Conservation (phyloP, 2,797 vertebrate genomes). For the Myotis daubentonii region DNA sequence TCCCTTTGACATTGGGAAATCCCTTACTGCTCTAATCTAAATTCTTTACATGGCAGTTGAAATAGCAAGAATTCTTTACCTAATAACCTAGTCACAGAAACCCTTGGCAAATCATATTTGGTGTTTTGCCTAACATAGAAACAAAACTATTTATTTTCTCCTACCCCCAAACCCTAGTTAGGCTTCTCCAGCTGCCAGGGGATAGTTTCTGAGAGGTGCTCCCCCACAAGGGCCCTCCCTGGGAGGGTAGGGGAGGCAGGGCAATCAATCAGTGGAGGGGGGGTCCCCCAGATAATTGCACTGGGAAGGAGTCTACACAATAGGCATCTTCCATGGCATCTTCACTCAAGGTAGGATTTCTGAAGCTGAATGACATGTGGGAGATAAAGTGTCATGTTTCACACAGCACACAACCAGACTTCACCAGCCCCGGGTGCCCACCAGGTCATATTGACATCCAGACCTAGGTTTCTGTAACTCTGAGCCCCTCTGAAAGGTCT, state of each 20-base stretch:
- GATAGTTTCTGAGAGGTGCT: background rate
- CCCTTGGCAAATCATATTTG: background rate
- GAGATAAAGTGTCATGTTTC: background rate
- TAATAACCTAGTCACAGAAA: background rate
- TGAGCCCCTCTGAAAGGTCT: background rate
- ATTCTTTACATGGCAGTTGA: background rate
- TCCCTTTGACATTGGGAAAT: background rate
- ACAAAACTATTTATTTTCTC: background rate
- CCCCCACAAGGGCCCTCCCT: background rate
- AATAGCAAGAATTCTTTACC: slow-evolving; percentile 21
- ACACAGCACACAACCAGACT: background rate
- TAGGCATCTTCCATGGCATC: background rate
- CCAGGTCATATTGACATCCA: background rate
- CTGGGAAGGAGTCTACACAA: background rate
- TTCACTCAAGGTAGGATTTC: background rate
- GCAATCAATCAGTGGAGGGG: background rate
- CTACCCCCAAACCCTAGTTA: background rate
- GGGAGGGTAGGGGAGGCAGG: background rate
- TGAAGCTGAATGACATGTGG: background rate
- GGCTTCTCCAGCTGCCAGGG: background rate
- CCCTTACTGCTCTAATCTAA: background rate
- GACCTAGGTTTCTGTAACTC: background rate
- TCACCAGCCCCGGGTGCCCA: background rate
- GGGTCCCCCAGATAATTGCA: background rate
- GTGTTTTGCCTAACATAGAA: background rate